These are phyloP conservation scores for Linnaemya vulpina DNA, from an alignment of 2,888 invertebrate genomes.

Conservation along the genomic window DNA sequence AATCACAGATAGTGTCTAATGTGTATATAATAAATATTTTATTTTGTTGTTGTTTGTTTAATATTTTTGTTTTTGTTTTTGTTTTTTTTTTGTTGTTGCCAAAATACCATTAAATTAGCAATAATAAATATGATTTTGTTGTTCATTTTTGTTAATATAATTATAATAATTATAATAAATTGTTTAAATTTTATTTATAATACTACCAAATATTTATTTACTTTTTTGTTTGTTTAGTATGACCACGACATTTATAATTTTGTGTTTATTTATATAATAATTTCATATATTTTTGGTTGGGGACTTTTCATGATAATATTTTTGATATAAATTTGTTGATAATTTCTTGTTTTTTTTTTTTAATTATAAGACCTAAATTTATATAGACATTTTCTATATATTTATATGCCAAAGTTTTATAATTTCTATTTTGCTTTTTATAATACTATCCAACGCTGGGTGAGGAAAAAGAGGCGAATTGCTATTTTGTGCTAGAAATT, in stretches of 20 bases:
- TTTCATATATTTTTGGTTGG: slow-evolving; percentile 32
- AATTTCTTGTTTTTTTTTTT: slow-evolving; percentile 61
- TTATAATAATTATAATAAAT: slow-evolving; percentile 54
- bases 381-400: slow-evolving; percentile 17
- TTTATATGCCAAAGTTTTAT: slow-evolving; percentile 46
- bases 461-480: neutral
- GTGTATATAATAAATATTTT: slow-evolving; percentile 79
- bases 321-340: slow-evolving; percentile 57
- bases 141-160: slow-evolving; percentile 27
- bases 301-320: slow-evolving; percentile 45
- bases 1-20: slow-evolving; percentile 84
- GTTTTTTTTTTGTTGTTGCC: too few species aligned
- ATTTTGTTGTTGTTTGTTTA: slow-evolving; percentile 60
- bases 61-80: slow-evolving; percentile 54
- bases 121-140: slow-evolving; percentile 73
- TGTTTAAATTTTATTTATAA: slow-evolving; percentile 58
- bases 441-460: slow-evolving; percentile 54
- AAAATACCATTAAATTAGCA: slow-evolving; percentile 73
- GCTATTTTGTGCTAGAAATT: neutral
- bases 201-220: slow-evolving; percentile 65
- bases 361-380: slow-evolving; percentile 49
- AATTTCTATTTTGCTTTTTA: slow-evolving; percentile 6
- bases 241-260: slow-evolving; percentile 68
- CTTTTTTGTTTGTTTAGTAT: slow-evolving; percentile 52
- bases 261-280: slow-evolving; percentile 14